A percentile compares a stretch with the other conserved stretches of the same genome.
Conservation (phyloP, 2,888 invertebrate species). For the Aporophyla lueneburgensis region DNA sequence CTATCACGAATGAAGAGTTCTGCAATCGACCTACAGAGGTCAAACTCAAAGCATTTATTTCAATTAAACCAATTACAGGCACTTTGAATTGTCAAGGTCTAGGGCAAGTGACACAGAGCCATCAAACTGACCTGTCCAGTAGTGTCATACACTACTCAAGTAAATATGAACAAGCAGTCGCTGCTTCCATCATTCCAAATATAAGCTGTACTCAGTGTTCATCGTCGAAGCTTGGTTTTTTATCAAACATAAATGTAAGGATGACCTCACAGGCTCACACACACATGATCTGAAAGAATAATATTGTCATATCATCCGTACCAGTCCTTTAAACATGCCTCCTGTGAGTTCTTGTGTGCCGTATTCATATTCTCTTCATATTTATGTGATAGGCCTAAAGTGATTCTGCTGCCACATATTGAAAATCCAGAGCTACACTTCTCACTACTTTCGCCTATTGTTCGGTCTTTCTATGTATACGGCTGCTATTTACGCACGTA, state of each 20-base stretch:
- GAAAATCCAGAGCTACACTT: constrained; percentile 11
- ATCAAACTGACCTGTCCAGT: neutral
- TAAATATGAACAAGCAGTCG: neutral
- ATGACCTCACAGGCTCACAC: neutral
- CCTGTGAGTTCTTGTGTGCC: neutral
- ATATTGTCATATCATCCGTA: neutral
- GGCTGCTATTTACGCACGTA: neutral
- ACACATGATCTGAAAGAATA: neutral
- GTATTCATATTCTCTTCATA: neutral
- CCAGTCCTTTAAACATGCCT: neutral
- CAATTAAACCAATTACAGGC: neutral
- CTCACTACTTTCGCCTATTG: constrained; percentile 46
- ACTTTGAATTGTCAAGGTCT: neutral
- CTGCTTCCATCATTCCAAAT: neutral
- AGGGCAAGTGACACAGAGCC: neutral
- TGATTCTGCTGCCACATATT: neutral
- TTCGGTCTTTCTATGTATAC: constrained; percentile 12
- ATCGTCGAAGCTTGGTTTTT: neutral
- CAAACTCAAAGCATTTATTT: neutral
- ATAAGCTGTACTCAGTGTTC: neutral
- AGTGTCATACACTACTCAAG: neutral
- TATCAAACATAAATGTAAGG: neutral
- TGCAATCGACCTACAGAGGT: neutral
- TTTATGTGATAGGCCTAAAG: neutral
- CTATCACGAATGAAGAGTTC: neutral